These are phyloP conservation scores for Epinephelus cyanopodus DNA, from an alignment of 2,113 vertebrate genomes.

Conservation along the genomic window DNA sequence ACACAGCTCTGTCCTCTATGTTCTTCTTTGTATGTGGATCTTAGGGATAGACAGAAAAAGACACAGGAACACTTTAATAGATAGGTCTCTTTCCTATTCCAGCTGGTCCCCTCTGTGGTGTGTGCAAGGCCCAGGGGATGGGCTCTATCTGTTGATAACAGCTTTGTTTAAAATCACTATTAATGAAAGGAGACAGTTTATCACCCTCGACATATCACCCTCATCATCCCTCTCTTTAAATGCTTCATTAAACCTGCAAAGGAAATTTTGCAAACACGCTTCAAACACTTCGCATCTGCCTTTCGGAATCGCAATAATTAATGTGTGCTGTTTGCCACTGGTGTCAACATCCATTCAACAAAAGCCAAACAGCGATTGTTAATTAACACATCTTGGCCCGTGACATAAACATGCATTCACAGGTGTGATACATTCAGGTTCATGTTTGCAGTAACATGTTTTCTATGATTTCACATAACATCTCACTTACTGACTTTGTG, in stretches of 20 bases:
- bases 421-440: not conserved
- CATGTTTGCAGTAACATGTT: not conserved
- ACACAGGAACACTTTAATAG: not conserved
- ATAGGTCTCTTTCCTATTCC: not conserved
- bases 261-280: slow-evolving; percentile 33
- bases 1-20: not conserved
- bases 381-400: not conserved
- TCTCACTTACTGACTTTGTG: not conserved
- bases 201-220: slow-evolving; percentile 35
- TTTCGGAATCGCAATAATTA: slow-evolving; percentile 47
- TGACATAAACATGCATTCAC: not conserved
- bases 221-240: slow-evolving; percentile 36
- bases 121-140: not conserved
- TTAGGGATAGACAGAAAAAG: not conserved
- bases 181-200: slow-evolving; percentile 49
- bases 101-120: not conserved
- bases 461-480: not conserved
- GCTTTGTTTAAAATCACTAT: slow-evolving; percentile 45
- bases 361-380: not conserved
- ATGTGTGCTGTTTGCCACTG: slow-evolving; percentile 9
- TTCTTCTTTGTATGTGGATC: not conserved
- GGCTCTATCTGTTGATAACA: slow-evolving; percentile 14
- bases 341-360: slow-evolving; percentile 42
- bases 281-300: slow-evolving; percentile 32
- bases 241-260: slow-evolving; percentile 37